These are phyloP conservation scores for Heliconius hermathena DNA, from an alignment of 1,140 invertebrate species.

Conservation along the genomic window DNA sequence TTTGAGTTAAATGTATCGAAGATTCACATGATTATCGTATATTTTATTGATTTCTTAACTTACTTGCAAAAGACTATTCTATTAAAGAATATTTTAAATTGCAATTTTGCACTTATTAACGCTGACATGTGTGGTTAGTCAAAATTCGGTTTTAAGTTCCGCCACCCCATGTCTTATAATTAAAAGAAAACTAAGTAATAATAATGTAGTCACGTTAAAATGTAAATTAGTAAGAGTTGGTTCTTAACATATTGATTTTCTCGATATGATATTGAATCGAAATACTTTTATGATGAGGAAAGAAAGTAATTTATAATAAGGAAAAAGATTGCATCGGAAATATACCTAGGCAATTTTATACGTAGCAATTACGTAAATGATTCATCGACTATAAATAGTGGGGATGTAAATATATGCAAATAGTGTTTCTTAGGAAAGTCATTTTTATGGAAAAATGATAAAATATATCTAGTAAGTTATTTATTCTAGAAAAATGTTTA, in stretches of 20 bases:
- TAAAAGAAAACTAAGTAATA: no score
- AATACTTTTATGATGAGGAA: background rate
- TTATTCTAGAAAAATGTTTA: no score
- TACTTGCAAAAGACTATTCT: background rate
- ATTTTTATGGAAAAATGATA: background rate
- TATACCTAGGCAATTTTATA: background rate
- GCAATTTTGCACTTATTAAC: no score
- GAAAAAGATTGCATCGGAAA: background rate
- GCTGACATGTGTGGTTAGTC: no score
- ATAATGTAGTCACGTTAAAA: no score
- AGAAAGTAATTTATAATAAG: background rate
- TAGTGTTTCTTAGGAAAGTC: background rate
- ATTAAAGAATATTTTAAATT: no score
- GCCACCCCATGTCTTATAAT: no score
- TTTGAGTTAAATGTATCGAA: background rate
- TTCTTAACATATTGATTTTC: background rate
- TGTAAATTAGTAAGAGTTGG: background rate
- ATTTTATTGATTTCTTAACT: background rate
- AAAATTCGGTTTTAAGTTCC: no score
- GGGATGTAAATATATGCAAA: background rate
- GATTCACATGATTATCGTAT: background rate
- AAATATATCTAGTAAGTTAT: background rate
- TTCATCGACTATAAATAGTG: background rate
- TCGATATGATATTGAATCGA: background rate
- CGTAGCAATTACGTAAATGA: background rate